These are phyloP conservation scores for Cheilosia variabilis DNA, from an alignment of 2,888 invertebrate species.

Conservation along the genomic window DNA sequence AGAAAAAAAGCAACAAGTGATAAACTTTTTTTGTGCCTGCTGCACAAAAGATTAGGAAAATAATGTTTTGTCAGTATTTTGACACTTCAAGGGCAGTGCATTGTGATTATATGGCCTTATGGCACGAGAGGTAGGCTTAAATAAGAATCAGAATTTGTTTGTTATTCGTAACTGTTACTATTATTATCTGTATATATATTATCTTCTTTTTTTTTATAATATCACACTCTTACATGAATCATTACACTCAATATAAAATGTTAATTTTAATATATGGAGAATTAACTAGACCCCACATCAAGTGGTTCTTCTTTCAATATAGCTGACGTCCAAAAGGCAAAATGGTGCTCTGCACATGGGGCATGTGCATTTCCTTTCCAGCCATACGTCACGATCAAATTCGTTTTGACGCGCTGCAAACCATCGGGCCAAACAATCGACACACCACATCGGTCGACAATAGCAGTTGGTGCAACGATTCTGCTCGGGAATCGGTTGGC, in stretches of 20 bases:
- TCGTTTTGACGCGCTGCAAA: constrained; percentile 93
- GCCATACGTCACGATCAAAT: constrained; percentile 89
- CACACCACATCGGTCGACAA: constrained; percentile 96
- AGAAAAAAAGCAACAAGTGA: constrained; percentile 20
- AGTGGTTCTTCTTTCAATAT: constrained; percentile 76
- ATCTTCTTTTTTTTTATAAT: constrained; percentile 58
- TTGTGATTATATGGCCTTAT: constrained; percentile 61
- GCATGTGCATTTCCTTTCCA: constrained; percentile 92
- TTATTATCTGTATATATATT: constrained; percentile 11
- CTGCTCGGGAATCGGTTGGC: constrained; percentile 80
- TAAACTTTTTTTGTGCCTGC: constrained; percentile 29
- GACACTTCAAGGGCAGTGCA: constrained; percentile 40
- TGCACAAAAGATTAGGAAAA: constrained; percentile 18
- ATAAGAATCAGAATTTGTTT: constrained; percentile 20
- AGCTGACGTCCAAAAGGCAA: constrained; percentile 93
- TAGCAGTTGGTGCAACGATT: constrained; percentile 85
- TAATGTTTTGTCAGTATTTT: constrained; percentile 39
- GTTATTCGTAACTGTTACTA: constrained; percentile 27
- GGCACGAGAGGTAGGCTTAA: constrained; percentile 31
- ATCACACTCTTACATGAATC: constrained; percentile 67
- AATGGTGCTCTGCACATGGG: constrained; percentile 94
- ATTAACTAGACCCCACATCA: constrained; percentile 30
- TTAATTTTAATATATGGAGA: constrained; percentile 40
- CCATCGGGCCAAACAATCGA: constrained; percentile 93
- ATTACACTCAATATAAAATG: constrained; percentile 59